phyloP scores from a whole-genome alignment of 2,888 invertebrate species.

The Apamea anceps region DNA sequence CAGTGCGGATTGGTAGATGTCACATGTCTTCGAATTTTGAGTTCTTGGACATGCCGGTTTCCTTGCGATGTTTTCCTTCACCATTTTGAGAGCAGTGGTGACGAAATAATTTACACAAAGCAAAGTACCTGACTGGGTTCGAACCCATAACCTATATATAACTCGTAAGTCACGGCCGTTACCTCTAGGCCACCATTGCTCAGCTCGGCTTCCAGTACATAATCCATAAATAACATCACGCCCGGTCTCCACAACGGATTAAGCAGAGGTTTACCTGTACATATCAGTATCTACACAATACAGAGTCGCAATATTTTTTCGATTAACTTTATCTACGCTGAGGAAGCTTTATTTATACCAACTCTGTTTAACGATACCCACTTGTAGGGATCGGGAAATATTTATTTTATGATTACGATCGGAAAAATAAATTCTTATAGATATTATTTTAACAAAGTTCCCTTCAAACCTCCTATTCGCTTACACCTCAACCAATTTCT shows the following conservation, averaged over 20 bases:
- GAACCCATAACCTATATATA: background rate
- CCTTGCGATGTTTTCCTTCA: no score
- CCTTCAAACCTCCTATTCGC: slow-evolving; percentile 26
- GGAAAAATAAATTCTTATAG: slow-evolving; percentile 24
- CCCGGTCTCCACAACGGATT: background rate
- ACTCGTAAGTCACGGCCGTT: background rate
- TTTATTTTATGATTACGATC: slow-evolving; percentile 27
- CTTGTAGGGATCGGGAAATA: slow-evolving; percentile 6
- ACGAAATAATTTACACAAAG: no score
- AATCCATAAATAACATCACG: background rate
- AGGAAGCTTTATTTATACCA: background rate
- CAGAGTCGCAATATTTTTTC: background rate
- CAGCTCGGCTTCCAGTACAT: background rate
- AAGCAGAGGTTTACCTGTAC: background rate
- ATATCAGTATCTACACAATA: background rate
- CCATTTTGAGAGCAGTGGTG: no score
- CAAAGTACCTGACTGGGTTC: background rate
- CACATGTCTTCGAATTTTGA: no score
- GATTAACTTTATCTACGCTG: background rate
- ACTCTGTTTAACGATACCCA: background rate
- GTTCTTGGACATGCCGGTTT: no score
- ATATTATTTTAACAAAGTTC: slow-evolving; percentile 49
- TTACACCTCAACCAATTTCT: slow-evolving; percentile 45
- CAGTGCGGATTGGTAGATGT: no score
- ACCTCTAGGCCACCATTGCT: no score